Evolutionary conservation across 2,113 vertebrate genomes (phyloP), one percentile per base, ranked within the genome.

Genomic region (Pollachius pollachius): DNA sequence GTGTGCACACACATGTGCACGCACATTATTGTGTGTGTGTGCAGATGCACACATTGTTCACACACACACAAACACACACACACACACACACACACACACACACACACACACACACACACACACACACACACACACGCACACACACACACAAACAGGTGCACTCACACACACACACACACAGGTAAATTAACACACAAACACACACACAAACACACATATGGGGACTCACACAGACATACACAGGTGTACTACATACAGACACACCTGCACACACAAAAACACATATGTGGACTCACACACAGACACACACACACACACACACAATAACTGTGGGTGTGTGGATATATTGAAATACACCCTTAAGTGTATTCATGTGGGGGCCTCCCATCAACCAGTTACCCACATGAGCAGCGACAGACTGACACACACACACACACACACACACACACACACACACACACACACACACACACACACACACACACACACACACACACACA

Each of bases 371-470:
- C 41, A 48, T 13, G 41, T 48, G 41, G 41, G 15, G 54, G 54
- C 54, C 54, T n/a, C 54, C 54, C 54, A 57, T 57, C 15, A 57
- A 16, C 54, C 54, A 16, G 15, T 17, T n/a, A 9, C 16, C 54
- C 54, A n/a, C 16, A n/a, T 5, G n/a, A 57, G 54, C 54, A 9
- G 12, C 41, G 41, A 48, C 41, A 48, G 41, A 48, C 41, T 48
- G 41, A 48, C 18, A 16, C 18, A 27, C 37, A 25, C 56, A 25
- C 17, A 30, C 65, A 27, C 23, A n/a, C 54, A 27, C 12, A 65
- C 52, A 65, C 52, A 27, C 23, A 72, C 63, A 18, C 62, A 65
- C 69, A 58, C 56, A 48, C 57, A 41, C 68, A 66, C 15, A 48
- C 41, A 48, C 15, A 30, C 52, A 27, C 21, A n/a, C 52, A 37